Evolutionary conservation across 2,888 invertebrate genomes (phyloP).

Genomic region (Plagodis pulveraria): DNA sequence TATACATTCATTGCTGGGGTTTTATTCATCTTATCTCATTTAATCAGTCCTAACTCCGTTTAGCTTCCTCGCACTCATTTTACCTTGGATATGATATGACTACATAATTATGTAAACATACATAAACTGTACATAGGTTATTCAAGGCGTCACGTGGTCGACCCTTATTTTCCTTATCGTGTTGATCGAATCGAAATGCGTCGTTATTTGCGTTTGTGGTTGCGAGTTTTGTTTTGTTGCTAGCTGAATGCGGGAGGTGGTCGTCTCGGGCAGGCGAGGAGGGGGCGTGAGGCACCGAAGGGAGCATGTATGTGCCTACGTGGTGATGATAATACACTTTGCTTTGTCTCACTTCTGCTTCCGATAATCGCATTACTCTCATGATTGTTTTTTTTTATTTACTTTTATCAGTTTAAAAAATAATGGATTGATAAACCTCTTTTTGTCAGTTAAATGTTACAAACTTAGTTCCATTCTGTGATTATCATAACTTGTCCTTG

Average conservation of each 20-base stretch:
- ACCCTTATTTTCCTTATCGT: slow-evolving; percentile 63
- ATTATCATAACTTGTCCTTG: too few species aligned
- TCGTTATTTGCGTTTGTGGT: slow-evolving; percentile 46
- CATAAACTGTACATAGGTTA: too few species aligned
- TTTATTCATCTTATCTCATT: not conserved
- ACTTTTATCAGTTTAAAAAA: too few species aligned
- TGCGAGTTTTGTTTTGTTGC: slow-evolving; percentile 60
- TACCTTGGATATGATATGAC: not conserved
- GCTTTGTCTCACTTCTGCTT: slow-evolving; percentile 48
- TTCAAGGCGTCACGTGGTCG: slow-evolving; percentile 59
- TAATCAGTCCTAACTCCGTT: not conserved
- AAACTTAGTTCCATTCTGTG: too few species aligned
- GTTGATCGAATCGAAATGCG: slow-evolving; percentile 63
- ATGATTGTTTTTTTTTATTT: not conserved
- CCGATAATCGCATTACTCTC: slow-evolving; percentile 19
- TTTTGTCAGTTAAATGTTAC: too few species aligned
- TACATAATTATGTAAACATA: not conserved
- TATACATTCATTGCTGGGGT: not conserved
- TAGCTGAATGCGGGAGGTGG: slow-evolving; percentile 60
- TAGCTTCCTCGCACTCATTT: not conserved
- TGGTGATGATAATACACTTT: slow-evolving; percentile 64
- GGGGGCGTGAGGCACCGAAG: slow-evolving; percentile 73
- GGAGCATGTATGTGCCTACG: slow-evolving; percentile 65
- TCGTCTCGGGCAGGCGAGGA: slow-evolving; percentile 62
- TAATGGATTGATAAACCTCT: too few species aligned